phyloP scores from a whole-genome alignment of 2,797 vertebrate genomes.

The Syngnathus acus region DNA sequence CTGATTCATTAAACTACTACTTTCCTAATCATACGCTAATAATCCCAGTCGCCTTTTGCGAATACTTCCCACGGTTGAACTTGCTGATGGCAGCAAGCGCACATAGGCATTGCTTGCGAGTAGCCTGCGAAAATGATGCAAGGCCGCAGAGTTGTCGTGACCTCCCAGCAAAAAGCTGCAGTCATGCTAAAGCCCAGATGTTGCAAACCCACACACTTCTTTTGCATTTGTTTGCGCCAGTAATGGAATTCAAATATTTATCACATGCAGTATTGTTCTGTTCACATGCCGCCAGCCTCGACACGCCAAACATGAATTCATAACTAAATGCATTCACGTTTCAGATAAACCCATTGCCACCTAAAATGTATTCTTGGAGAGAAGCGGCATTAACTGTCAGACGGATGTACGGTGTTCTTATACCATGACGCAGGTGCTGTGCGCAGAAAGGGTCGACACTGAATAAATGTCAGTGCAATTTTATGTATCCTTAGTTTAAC shows the following conservation, averaged over 20 bases:
- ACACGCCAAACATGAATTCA: conserved; percentile 30
- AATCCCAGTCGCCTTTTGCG: conserved; percentile 14
- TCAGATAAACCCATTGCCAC: conserved; percentile 31
- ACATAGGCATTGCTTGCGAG: conserved; percentile 20
- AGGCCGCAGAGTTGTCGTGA: conserved; percentile 26
- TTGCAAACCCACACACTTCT: conserved; percentile 27
- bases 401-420: conserved; percentile 21
- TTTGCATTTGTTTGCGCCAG: conserved; percentile 23
- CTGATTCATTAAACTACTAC: conserved; percentile 13
- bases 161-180: conserved; percentile 34
- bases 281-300: conserved; percentile 31
- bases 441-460: conserved; percentile 22
- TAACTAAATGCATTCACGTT: conserved; percentile 15
- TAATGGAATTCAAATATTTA: conserved; percentile 42
- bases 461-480: conserved; percentile 39
- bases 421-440: conserved; percentile 26
- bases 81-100: conserved; percentile 17
- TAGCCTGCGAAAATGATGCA: conserved; percentile 21
- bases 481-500: conserved; percentile 23
- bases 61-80: conserved; percentile 19
- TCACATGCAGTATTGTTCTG: conserved; percentile 28
- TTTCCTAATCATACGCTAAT: conserved; percentile 19
- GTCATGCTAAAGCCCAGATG: conserved; percentile 33
- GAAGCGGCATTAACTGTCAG: conserved; percentile 43
- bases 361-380: conserved; percentile 35